A percentile compares a stretch with the other conserved stretches of the same genome.
phyloP scores from a whole-genome alignment of 2,797 vertebrate species.

The Typhlichthys eigenmanni region DNA sequence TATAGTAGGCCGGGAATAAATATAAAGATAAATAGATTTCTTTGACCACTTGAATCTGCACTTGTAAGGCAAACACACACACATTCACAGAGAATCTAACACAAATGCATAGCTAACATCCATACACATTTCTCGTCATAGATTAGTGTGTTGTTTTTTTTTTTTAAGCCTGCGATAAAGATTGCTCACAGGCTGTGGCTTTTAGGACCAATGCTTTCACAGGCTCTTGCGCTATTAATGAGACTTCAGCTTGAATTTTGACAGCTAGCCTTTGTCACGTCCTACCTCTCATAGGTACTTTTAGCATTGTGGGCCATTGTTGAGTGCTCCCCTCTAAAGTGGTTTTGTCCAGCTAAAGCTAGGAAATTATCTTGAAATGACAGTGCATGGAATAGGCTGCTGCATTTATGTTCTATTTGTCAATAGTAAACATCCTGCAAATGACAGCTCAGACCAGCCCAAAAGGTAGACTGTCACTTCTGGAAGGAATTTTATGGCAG shows the following conservation, averaged over 20 bases:
- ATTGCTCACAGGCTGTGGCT: not conserved
- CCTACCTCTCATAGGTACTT: conserved; percentile 6
- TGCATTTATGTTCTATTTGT: conserved; percentile 21
- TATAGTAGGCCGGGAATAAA: too few species aligned
- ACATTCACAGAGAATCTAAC: too few species aligned
- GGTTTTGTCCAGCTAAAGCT: conserved; percentile 28
- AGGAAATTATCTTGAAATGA: conserved; percentile 45
- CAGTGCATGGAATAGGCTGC: conserved; percentile 27
- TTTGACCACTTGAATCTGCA: too few species aligned
- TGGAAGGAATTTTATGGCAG: conserved; percentile 16
- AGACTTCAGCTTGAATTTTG: conserved; percentile 19
- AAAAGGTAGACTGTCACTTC: conserved; percentile 27
- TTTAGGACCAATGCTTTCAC: conserved; percentile 11
- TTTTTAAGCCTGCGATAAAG: not conserved
- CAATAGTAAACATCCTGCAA: conserved; percentile 27
- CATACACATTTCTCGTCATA: too few species aligned
- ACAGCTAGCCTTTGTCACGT: conserved; percentile 30
- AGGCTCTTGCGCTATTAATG: conserved; percentile 3
- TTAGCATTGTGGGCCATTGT: conserved; percentile 32
- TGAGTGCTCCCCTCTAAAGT: conserved; percentile 31
- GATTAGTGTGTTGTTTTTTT: not conserved
- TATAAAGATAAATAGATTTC: too few species aligned
- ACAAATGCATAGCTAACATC: too few species aligned
- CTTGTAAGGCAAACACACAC: too few species aligned
- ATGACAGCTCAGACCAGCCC: conserved; percentile 31